phyloP scores from a whole-genome alignment of 2,113 vertebrate genomes.

The Illadopsis cleaveri region DNA sequence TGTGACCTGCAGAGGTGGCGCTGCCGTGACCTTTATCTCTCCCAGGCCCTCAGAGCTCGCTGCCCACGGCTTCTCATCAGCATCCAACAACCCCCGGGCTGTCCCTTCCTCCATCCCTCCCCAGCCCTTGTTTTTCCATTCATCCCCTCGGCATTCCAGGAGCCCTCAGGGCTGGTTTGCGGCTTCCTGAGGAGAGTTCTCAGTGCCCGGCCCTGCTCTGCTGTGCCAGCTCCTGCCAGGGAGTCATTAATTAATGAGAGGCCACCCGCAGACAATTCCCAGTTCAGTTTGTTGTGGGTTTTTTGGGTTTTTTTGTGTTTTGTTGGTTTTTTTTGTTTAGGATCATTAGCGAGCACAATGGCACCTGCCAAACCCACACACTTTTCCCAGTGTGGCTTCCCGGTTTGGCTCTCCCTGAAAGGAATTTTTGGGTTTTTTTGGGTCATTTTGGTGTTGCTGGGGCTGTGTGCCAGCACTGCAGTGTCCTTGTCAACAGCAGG shows the following conservation, averaged over 20 bases:
- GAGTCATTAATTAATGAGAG: not conserved
- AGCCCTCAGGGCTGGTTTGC: not conserved
- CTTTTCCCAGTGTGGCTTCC: not conserved
- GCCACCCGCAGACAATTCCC: not conserved
- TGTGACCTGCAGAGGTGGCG: not conserved
- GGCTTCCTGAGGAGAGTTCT: not conserved
- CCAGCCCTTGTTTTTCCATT: not conserved
- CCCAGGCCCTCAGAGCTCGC: not conserved
- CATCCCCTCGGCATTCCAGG: not conserved
- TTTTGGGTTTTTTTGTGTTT: no score
- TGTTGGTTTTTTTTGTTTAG: not conserved
- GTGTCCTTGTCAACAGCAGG: not conserved
- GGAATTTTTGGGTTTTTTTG: not conserved
- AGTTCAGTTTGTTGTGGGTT: no score
- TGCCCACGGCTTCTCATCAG: fast-evolving
- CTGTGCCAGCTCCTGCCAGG: slow-evolving; percentile 6
- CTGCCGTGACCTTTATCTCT: fast-evolving
- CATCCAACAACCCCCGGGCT: not conserved
- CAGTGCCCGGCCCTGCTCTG: not conserved
- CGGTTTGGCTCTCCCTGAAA: not conserved
- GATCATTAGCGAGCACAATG: not conserved
- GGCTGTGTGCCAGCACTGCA: not conserved
- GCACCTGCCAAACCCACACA: not conserved
- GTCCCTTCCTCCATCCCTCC: not conserved
- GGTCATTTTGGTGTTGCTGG: not conserved